phyloP scores from a whole-genome alignment of 2,888 invertebrate species.

The Melanargia galathea region DNA sequence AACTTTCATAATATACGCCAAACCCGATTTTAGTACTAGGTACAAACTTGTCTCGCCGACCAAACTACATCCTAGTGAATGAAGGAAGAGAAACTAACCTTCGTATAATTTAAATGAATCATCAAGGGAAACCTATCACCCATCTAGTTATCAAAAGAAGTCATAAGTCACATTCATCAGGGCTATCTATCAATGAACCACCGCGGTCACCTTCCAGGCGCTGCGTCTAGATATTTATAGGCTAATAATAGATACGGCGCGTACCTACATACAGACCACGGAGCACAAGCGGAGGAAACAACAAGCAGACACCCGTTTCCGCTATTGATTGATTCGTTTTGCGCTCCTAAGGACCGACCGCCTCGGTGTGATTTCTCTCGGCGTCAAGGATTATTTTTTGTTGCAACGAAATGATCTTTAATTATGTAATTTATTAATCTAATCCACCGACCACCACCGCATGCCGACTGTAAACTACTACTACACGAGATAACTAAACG shows the following conservation, averaged over 20 bases:
- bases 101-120: neutral
- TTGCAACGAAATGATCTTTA: neutral
- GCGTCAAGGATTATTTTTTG: conserved; percentile 10
- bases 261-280: conserved; percentile 27
- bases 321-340: conserved; percentile 31
- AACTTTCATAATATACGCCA: too few relatives aligned
- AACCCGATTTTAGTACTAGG: too few relatives aligned
- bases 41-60: too few relatives aligned
- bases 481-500: too few relatives aligned
- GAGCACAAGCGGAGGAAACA: conserved; percentile 34
- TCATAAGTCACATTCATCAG: conserved; percentile 12
- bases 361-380: conserved; percentile 18
- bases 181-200: conserved; percentile 27
- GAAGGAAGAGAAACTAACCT: too few relatives aligned
- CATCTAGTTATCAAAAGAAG: conserved; percentile 17
- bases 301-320: conserved; percentile 28
- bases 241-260: conserved; percentile 33
- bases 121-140: neutral
- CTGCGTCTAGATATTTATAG: conserved; percentile 30
- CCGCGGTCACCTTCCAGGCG: conserved; percentile 20
- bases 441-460: too few relatives aligned
- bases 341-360: neutral
- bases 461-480: too few relatives aligned
- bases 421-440: too few relatives aligned
- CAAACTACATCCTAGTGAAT: too few relatives aligned